A percentile compares a stretch with the other conserved stretches of the same genome.
These are phyloP conservation scores for Nanorana parkeri DNA, from an alignment of 2,113 vertebrate genomes.

Conservation along the genomic window DNA sequence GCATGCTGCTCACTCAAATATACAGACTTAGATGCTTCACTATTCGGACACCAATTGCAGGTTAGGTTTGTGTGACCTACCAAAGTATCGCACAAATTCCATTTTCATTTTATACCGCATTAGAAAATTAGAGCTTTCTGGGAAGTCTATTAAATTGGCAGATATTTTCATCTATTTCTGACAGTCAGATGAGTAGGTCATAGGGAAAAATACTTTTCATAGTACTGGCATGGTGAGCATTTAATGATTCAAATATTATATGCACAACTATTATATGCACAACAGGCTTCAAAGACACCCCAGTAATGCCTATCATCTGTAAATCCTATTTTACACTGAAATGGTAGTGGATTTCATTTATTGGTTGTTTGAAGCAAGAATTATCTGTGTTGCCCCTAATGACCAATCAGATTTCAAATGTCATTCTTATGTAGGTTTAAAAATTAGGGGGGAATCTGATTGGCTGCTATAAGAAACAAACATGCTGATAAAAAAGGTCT, in stretches of 20 bases:
- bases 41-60: neutral
- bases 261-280: no score
- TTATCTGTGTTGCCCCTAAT: no score
- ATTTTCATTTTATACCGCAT: neutral
- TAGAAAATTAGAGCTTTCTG: neutral
- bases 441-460: no score
- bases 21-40: neutral
- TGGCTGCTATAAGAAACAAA: no score
- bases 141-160: neutral
- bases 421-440: no score
- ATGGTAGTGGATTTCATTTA: neutral
- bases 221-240: no score
- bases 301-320: neutral
- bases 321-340: neutral
- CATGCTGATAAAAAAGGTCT: no score
- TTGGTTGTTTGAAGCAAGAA: no score
- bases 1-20: neutral
- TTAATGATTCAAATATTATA: no score
- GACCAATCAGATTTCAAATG: no score
- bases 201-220: no score
- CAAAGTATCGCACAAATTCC: neutral
- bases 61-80: neutral
- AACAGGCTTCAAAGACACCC: no score
- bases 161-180: neutral
- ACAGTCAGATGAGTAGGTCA: neutral